Conservation (phyloP, 2,113 vertebrate genomes). For the Ariopsis seemanni region DNA sequence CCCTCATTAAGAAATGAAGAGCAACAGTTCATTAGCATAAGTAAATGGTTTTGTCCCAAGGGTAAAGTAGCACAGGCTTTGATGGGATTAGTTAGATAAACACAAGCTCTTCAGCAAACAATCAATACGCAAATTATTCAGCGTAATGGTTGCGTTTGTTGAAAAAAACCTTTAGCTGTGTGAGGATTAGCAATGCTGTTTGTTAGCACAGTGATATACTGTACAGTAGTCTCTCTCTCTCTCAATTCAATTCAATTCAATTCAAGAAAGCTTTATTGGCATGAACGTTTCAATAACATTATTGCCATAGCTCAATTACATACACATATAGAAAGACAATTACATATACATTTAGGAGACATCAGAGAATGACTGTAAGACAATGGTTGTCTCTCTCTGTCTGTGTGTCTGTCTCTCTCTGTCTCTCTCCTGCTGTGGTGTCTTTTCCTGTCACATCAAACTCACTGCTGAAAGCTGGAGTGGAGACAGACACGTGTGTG, state of each 20-base stretch:
- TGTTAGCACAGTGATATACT: constrained; percentile 24
- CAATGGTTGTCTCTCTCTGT: no score
- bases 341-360: no score
- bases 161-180: not conserved
- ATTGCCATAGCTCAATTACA: no score
- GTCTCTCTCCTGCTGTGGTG: no score
- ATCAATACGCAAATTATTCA: constrained; percentile 33
- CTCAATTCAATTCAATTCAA: no score
- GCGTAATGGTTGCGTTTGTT: not conserved
- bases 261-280: no score
- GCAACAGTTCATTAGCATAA: constrained; percentile 50
- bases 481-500: no score
- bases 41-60: constrained; percentile 33
- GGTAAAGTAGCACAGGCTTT: constrained; percentile 29
- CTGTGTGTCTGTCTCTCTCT: no score
- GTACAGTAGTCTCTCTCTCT: not conserved
- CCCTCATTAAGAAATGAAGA: constrained; percentile 43
- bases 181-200: constrained; percentile 10
- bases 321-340: no score
- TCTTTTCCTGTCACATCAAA: not conserved
- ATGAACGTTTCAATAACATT: no score
- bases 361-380: no score
- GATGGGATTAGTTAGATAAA: constrained; percentile 42
- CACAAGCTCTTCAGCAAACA: constrained; percentile 22
- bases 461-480: not conserved